Conservation (phyloP, 1,140 invertebrate genomes). For the Eubasilissa regina region DNA sequence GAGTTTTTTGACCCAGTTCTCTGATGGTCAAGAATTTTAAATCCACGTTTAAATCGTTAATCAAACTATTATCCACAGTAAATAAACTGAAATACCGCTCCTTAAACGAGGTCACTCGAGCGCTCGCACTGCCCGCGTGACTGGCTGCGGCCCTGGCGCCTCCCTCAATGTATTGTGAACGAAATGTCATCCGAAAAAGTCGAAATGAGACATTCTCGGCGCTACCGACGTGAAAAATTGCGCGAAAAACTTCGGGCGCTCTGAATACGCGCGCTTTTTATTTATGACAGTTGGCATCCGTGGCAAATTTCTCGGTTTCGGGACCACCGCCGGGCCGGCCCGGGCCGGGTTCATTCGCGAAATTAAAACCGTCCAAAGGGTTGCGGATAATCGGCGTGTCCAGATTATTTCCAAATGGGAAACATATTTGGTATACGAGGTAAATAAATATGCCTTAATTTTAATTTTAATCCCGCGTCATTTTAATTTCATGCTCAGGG, state of each 20-base stretch:
- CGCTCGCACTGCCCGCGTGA: background rate
- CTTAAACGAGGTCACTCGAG: too few relatives aligned
- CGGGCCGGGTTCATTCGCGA: constrained; percentile 28
- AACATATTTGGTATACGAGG: background rate
- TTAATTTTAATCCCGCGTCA: background rate
- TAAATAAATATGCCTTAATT: constrained; percentile 8
- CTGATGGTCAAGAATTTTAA: too few relatives aligned
- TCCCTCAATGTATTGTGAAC: constrained; percentile 15
- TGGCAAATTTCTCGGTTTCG: constrained; percentile 36
- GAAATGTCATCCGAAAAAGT: constrained; percentile 32
- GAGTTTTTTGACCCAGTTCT: too few relatives aligned
- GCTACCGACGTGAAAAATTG: constrained; percentile 52
- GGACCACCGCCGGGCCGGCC: background rate
- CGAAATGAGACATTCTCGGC: constrained; percentile 49
- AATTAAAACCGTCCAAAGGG: constrained; percentile 34
- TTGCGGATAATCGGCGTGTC: constrained; percentile 13
- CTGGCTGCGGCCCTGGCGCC: background rate
- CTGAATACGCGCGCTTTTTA: constrained; percentile 47
- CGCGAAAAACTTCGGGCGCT: constrained; percentile 37
- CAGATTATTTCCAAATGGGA: constrained; percentile 32
- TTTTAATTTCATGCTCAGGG: too few relatives aligned
- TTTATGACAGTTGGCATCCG: constrained; percentile 53
- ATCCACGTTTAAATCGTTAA: too few relatives aligned
- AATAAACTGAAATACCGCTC: too few relatives aligned
- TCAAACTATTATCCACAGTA: background rate